Conservation (phyloP, 2,888 invertebrate species). For the Sinotaia quadrata region DNA sequence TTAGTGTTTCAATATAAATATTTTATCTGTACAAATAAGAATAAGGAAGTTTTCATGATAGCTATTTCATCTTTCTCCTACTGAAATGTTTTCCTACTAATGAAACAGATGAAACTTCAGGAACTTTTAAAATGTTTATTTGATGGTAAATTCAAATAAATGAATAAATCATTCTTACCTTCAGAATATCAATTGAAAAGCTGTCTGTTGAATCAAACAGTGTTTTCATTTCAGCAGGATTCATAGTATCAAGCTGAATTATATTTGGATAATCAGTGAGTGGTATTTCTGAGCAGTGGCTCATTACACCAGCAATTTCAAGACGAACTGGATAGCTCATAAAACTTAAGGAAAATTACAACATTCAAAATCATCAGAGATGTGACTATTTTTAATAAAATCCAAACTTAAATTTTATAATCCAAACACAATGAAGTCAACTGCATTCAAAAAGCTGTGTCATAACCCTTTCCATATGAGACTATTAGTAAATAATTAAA, state of each 20-base stretch:
- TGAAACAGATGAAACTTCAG: too few relatives aligned
- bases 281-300: conserved; percentile 23
- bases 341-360: background rate
- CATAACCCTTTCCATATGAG: too few relatives aligned
- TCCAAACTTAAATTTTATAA: background rate
- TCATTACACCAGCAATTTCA: conserved; percentile 17
- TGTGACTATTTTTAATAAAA: background rate
- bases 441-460: background rate
- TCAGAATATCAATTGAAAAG: conserved; percentile 22
- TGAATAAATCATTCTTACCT: too few relatives aligned
- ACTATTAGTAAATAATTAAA: too few relatives aligned
- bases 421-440: background rate
- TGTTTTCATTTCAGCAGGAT: background rate
- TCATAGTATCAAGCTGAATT: conserved; percentile 5
- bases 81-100: too few relatives aligned
- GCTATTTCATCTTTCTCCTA: too few relatives aligned
- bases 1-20: too few relatives aligned
- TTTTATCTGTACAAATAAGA: too few relatives aligned
- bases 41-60: too few relatives aligned
- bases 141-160: too few relatives aligned
- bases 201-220: conserved; percentile 8
- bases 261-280: conserved; percentile 18
- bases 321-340: conserved; percentile 16
- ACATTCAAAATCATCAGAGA: background rate
- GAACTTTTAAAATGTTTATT: too few relatives aligned